Evolutionary conservation across 2,888 invertebrate genomes (phyloP).

Genomic region (Oithona nana): DNA sequence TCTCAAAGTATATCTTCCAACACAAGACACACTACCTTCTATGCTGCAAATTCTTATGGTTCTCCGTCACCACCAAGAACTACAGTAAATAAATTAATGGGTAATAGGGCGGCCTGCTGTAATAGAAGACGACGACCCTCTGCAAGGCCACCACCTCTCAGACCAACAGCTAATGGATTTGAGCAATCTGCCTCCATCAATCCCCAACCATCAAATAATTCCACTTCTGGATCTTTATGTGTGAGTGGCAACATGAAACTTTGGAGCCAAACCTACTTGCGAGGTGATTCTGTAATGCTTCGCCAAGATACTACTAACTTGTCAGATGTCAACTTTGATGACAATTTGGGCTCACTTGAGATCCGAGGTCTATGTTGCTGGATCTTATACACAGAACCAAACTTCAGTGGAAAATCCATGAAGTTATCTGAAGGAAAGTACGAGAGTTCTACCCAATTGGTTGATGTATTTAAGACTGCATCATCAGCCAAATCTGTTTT

Average conservation of each 20-base stretch:
- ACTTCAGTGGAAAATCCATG: neutral
- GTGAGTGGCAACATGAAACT: conserved; percentile 5
- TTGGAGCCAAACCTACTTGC: neutral
- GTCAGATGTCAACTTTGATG: neutral
- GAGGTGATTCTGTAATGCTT: neutral
- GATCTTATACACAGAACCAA: neutral
- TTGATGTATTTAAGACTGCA: neutral
- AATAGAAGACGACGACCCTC: no score
- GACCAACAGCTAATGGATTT: no score
- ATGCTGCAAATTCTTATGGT: no score
- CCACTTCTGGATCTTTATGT: neutral
- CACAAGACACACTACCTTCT: no score
- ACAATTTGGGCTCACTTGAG: neutral
- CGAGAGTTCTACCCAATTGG: neutral
- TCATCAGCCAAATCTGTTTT: no score
- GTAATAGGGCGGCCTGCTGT: no score
- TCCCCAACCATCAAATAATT: no score
- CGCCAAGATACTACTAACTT: neutral
- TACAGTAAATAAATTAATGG: no score
- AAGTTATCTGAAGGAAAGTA: neutral
- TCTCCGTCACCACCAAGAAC: no score
- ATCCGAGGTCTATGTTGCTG: neutral
- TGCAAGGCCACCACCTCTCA: no score
- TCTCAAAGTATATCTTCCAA: no score
- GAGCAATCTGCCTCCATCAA: no score